These are phyloP conservation scores for Sphecodes monilicornis DNA, from an alignment of 2,888 invertebrate genomes.

Conservation along the genomic window DNA sequence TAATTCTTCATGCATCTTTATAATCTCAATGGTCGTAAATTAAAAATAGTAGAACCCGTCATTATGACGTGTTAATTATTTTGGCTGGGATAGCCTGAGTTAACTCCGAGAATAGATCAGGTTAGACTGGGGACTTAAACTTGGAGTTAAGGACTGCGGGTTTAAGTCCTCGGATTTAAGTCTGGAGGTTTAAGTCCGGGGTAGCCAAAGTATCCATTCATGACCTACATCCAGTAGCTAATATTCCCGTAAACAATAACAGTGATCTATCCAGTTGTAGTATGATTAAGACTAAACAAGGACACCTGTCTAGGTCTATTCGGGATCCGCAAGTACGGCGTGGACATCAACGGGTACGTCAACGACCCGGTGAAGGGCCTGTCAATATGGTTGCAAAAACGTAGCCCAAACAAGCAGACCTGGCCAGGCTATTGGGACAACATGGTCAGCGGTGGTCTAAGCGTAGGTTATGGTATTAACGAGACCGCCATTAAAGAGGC, in stretches of 20 bases:
- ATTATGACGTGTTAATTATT: neutral
- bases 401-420: conserved; percentile 96
- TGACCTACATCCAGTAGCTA: neutral
- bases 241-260: neutral
- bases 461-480: conserved; percentile 94
- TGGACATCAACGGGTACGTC: conserved; percentile 97
- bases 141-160: too few species aligned
- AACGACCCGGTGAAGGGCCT: conserved; percentile 93
- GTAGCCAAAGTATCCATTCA: too few species aligned
- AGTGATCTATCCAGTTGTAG: neutral
- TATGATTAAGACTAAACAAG: neutral
- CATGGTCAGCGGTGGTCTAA: conserved; percentile 97
- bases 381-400: conserved; percentile 96
- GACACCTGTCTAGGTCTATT: conserved; percentile 88
- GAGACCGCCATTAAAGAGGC: conserved; percentile 98
- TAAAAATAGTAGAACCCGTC: too few species aligned
- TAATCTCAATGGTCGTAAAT: too few species aligned
- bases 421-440: conserved; percentile 99
- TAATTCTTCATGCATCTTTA: too few species aligned
- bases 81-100: neutral
- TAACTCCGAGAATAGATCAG: neutral
- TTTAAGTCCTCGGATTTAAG: too few species aligned
- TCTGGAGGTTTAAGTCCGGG: too few species aligned
- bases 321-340: conserved; percentile 97
- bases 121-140: neutral